Evolutionary conservation across 2,113 vertebrate species (phyloP).

Genomic region (Lethenteron reissneri): DNA sequence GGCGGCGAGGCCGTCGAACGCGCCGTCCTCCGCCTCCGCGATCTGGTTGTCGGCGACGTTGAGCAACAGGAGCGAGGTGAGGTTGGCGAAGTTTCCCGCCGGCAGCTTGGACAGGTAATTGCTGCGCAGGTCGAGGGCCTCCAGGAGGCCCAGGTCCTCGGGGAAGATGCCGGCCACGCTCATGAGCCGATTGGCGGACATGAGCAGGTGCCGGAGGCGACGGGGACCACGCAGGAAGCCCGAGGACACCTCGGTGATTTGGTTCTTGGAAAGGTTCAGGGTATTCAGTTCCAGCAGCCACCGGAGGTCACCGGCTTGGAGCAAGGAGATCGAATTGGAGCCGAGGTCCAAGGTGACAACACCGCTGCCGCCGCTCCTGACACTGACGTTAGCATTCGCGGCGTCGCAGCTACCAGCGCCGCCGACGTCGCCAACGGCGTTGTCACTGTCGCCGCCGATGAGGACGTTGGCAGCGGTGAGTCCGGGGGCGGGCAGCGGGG

Average conservation of each 20-base stretch:
- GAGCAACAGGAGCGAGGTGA: slow-evolving; percentile 16
- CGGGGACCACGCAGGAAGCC: slow-evolving; percentile 21
- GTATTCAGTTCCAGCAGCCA: slow-evolving; percentile 15
- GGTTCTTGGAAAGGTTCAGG: slow-evolving; percentile 19
- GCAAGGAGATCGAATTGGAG: slow-evolving; percentile 17
- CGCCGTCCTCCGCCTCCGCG: background rate
- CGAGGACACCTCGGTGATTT: slow-evolving; percentile 13
- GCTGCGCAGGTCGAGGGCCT: slow-evolving; percentile 12
- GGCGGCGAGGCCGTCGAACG: slow-evolving; percentile 18
- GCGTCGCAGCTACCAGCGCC: too few relatives aligned
- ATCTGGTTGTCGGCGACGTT: slow-evolving; percentile 21
- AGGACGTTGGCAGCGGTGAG: too few relatives aligned
- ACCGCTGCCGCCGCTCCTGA: too few relatives aligned
- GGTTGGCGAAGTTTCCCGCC: slow-evolving; percentile 9
- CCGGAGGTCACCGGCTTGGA: slow-evolving; percentile 19
- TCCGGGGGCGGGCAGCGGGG: too few relatives aligned
- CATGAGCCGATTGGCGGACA: slow-evolving; percentile 19
- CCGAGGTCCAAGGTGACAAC: slow-evolving; percentile 19
- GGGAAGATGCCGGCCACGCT: slow-evolving; percentile 16
- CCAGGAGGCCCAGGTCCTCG: slow-evolving; percentile 16
- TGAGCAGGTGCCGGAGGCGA: slow-evolving; percentile 15
- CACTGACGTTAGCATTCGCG: too few relatives aligned
- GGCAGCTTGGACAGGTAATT: slow-evolving; percentile 19
- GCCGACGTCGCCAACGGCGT: too few relatives aligned
- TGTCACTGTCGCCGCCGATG: too few relatives aligned